A percentile compares a stretch with the other conserved stretches of the same genome.
Evolutionary conservation across 2,113 vertebrate species (phyloP).

Genomic region (Furnarius figulus): DNA sequence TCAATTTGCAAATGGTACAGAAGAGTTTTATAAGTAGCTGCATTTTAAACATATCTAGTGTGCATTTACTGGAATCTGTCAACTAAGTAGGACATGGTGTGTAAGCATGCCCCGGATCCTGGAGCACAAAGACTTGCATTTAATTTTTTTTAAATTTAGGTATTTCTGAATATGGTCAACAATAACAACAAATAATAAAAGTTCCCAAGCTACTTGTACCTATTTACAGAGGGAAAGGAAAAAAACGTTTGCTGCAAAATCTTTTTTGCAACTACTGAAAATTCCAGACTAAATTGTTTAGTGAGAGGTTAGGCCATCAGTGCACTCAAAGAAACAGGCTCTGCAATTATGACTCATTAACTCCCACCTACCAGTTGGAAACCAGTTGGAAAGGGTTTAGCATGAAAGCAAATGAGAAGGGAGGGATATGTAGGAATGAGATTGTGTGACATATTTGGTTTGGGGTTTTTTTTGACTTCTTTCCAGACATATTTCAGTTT

Average conservation of each 20-base stretch:
- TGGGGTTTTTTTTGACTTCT: slow-evolving; percentile 62
- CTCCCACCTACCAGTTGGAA: slow-evolving; percentile 34
- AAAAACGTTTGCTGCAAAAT: not conserved
- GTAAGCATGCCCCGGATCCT: not conserved
- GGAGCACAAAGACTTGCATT: not conserved
- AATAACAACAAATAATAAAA: not conserved
- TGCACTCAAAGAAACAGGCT: slow-evolving; percentile 29
- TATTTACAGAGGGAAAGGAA: not conserved
- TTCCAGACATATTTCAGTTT: slow-evolving; percentile 77
- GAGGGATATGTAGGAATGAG: slow-evolving; percentile 15
- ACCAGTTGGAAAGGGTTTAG: slow-evolving; percentile 34
- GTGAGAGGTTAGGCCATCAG: slow-evolving; percentile 1
- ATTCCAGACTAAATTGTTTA: slow-evolving; percentile 25
- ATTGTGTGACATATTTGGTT: slow-evolving; percentile 41
- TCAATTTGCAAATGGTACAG: slow-evolving; percentile 12
- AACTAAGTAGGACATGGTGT: not conserved
- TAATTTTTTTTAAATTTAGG: not conserved
- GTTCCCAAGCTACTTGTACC: not conserved
- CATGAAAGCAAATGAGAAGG: slow-evolving; percentile 39
- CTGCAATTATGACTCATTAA: slow-evolving; percentile 60
- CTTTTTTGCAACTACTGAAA: slow-evolving; percentile 24
- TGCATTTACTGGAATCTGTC: not conserved
- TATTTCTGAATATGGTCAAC: not conserved
- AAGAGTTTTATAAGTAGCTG: slow-evolving; percentile 7
- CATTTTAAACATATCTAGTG: slow-evolving; percentile 1